phyloP scores from a whole-genome alignment of 2,888 invertebrate species.

The Trachelus iudaicus region DNA sequence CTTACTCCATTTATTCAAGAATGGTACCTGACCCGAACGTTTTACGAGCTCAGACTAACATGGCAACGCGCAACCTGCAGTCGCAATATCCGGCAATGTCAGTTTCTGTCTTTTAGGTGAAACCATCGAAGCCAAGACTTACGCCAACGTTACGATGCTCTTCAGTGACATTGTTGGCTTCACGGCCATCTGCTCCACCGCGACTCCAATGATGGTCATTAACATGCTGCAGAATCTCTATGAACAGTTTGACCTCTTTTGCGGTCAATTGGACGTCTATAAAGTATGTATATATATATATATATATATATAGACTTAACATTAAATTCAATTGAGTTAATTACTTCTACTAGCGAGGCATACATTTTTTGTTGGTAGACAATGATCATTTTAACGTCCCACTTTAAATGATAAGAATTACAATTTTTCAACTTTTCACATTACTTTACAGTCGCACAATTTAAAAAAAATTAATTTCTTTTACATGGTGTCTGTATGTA shows the following conservation, averaged over 20 bases:
- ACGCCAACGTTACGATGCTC: constrained; percentile 93
- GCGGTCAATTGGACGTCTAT: constrained; percentile 93
- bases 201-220: constrained; percentile 96
- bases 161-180: constrained; percentile 98
- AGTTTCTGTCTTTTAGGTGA: constrained; percentile 72
- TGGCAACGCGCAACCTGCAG: not conserved
- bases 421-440: no score
- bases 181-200: constrained; percentile 94
- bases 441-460: no score
- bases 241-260: constrained; percentile 92
- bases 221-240: constrained; percentile 94
- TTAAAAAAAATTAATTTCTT: not conserved
- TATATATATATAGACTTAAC: not conserved
- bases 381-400: not conserved
- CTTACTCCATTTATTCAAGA: not conserved
- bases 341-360: not conserved
- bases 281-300: constrained; percentile 72
- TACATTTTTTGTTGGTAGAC: not conserved
- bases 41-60: not conserved
- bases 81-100: not conserved
- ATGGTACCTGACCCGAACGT: not conserved
- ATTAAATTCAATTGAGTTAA: not conserved
- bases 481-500: not conserved
- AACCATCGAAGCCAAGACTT: constrained; percentile 91
- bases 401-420: not conserved